These are phyloP conservation scores for Hemithea aestivaria DNA, from an alignment of 2,888 invertebrate genomes.

Conservation along the genomic window DNA sequence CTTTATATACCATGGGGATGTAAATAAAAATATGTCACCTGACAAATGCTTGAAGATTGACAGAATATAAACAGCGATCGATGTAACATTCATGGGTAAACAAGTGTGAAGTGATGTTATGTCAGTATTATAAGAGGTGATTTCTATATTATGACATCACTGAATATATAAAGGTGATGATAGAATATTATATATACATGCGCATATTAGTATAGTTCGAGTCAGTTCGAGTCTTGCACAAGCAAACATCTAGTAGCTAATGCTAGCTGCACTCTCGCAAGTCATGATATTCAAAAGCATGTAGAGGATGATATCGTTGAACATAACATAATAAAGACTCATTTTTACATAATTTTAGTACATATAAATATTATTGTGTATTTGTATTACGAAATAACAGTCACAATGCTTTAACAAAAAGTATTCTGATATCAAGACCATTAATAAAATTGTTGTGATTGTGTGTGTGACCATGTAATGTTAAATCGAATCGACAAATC, in stretches of 20 bases:
- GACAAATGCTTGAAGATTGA: slow-evolving; percentile 82
- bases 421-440: slow-evolving; percentile 6
- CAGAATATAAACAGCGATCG: slow-evolving; percentile 46
- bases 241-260: slow-evolving; percentile 43
- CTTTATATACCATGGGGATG: slow-evolving; percentile 19
- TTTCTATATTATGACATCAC: slow-evolving; percentile 41
- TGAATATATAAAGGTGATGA: slow-evolving; percentile 33
- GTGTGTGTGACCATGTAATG: slow-evolving; percentile 60
- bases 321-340: slow-evolving; percentile 1
- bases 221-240: slow-evolving; percentile 50
- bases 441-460: slow-evolving; percentile 24
- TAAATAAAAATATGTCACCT: slow-evolving; percentile 78
- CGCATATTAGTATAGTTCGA: slow-evolving; percentile 47
- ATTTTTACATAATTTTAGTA: slow-evolving; percentile 2
- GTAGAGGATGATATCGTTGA: slow-evolving; percentile 6
- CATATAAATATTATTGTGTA: neutral
- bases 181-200: slow-evolving; percentile 38
- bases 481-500: slow-evolving; percentile 51
- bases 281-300: slow-evolving; percentile 9
- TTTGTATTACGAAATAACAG: slow-evolving; percentile 7
- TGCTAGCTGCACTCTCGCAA: slow-evolving; percentile 25
- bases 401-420: slow-evolving; percentile 9
- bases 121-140: slow-evolving; percentile 67
- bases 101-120: slow-evolving; percentile 60
- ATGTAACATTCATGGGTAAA: slow-evolving; percentile 66